These are phyloP conservation scores for Oreochromis tanganicae DNA, from an alignment of 2,113 vertebrate genomes.

Conservation along the genomic window DNA sequence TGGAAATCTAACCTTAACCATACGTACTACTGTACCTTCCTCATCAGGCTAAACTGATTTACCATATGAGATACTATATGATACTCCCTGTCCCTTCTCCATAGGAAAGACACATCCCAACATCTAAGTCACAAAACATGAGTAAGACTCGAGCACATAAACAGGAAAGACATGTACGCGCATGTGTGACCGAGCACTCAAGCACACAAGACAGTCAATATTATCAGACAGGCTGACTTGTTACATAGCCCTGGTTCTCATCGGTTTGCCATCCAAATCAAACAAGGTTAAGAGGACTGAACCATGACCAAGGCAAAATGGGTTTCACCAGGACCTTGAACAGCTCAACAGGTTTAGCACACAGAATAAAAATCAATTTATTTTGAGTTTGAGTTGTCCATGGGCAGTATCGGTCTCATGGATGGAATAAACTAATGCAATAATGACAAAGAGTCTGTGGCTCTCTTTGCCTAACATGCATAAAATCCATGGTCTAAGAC, in stretches of 20 bases:
- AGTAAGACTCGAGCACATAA: not conserved
- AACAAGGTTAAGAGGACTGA: conserved; percentile 13
- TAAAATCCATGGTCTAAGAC: not conserved
- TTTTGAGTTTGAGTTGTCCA: not conserved
- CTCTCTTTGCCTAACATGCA: not conserved
- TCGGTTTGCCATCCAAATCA: conserved; percentile 24
- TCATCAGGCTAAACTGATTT: not conserved
- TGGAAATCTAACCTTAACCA: not conserved
- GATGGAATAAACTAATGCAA: not conserved
- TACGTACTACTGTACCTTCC: not conserved
- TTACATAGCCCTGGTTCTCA: not conserved
- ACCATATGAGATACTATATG: not conserved
- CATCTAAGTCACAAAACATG: not conserved
- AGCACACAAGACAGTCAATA: conserved; percentile 4
- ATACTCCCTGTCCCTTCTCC: not conserved
- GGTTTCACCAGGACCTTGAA: not conserved
- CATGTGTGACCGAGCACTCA: not conserved
- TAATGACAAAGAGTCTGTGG: not conserved
- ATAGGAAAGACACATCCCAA: not conserved
- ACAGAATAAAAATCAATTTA: not conserved
- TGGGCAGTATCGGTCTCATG: not conserved
- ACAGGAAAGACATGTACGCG: not conserved
- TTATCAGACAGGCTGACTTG: conserved; percentile 13
- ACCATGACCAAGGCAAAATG: not conserved
- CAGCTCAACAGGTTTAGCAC: not conserved